Evolutionary conservation across 2,888 invertebrate genomes (phyloP), one percentile per base, ranked within the genome.

Genomic region (Palloptera scutellata): DNA sequence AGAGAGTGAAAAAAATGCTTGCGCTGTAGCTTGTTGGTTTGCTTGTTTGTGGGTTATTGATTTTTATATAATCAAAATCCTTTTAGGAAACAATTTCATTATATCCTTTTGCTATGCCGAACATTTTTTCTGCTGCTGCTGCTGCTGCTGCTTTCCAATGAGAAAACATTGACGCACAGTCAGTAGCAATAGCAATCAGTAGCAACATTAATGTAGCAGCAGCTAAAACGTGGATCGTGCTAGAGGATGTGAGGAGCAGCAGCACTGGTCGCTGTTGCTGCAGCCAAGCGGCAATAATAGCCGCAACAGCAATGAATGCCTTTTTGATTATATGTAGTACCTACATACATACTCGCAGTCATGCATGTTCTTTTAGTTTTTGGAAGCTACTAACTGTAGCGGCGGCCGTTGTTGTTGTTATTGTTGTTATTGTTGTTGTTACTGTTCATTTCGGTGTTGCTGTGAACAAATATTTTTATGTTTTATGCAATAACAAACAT

Each of bases 71-170:
- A 73, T 68, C 74, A 79, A 76, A 79, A 81, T 79, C 75, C 79
- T 75, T 79, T 78, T 79, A 78, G 74, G 70, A 64, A 67, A 69
- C 72, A 79, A 76, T 74, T 80, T 80, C 79, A 78, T 78, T 78
- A 80, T 77, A 74, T 70, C 51, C 61, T 40, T 54, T 55, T 61
- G 59, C 45, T 42, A 13, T 48, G 48, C n/a, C 45, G 11, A 45
- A 13, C 45, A 13, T 45, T 45, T 45, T 45, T 45, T 45, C 1
- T 13, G 13, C 1, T 13, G 45, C 45, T 13, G 45, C 45, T 13
- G 45, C 45, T n/a, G n/a, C n/a, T n/a, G n/a, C n/a, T 45, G 45
- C 54, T 40, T 54, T 53, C 12, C 30, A 53, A 20, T 41, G 51
- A 30, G 30, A 30, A 30, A 30, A 30, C 30, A 30, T 30, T 30